These are phyloP conservation scores for Piezodorus guildinii DNA, from an alignment of 1,140 invertebrate species.

Conservation along the genomic window DNA sequence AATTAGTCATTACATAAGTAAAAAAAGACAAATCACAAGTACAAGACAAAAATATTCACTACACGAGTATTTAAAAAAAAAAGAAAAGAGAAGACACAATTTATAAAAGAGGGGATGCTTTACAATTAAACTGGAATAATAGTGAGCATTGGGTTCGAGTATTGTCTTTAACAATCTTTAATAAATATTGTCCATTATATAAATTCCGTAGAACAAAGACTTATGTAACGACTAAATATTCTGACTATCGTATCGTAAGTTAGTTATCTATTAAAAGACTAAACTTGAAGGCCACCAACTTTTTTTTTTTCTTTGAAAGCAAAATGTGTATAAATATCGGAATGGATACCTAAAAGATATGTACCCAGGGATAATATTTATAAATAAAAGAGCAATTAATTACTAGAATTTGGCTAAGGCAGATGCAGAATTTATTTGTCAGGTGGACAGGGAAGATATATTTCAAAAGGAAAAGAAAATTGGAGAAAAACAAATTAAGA, in stretches of 20 bases:
- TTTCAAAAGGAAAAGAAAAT: too few species aligned
- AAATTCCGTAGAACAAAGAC: neutral
- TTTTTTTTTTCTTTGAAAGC: neutral
- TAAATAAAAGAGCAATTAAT: neutral
- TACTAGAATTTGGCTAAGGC: neutral
- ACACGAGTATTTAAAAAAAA: too few species aligned
- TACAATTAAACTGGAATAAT: too few species aligned
- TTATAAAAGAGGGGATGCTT: too few species aligned
- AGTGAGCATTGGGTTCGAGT: too few species aligned
- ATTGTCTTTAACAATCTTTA: too few species aligned
- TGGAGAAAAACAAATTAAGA: too few species aligned
- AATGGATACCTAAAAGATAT: slow-evolving; percentile 3
- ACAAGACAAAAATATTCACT: too few species aligned
- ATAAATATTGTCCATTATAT: too few species aligned
- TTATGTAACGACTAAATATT: slow-evolving; percentile 5
- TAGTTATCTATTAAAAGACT: neutral
- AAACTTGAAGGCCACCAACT: neutral
- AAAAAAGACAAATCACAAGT: too few species aligned
- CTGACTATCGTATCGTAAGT: neutral
- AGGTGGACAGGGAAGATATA: neutral
- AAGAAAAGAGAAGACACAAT: too few species aligned
- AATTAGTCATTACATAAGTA: slow-evolving; percentile 11
- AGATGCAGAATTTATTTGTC: neutral
- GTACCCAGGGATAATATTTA: slow-evolving; percentile 10
- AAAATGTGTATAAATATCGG: neutral